Evolutionary conservation across 2,797 vertebrate species (phyloP).

Genomic region (Gallinago solitaria): DNA sequence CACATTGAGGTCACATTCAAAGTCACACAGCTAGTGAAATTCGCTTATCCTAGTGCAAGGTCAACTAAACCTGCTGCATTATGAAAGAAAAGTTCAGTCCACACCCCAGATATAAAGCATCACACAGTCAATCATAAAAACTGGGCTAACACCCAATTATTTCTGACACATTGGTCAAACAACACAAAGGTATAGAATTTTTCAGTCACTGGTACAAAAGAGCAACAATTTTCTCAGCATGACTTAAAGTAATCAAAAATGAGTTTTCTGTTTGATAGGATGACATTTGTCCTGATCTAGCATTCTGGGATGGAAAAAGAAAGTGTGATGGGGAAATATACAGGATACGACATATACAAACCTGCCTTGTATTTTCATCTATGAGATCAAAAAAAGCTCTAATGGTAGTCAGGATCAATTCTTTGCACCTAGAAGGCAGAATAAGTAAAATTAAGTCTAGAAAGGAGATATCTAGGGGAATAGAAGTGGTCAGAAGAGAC

Average conservation of each 20-base stretch:
- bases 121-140: not conserved
- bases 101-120: not conserved
- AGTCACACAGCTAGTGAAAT: not conserved
- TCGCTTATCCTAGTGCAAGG: not conserved
- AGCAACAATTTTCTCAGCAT: not conserved
- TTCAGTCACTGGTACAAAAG: not conserved
- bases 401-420: conserved; percentile 91
- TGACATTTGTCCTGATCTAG: not conserved
- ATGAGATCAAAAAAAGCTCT: conserved; percentile 94
- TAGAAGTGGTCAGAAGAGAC: not conserved
- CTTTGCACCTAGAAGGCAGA: conserved; percentile 89
- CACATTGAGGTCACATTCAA: not conserved
- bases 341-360: conserved; percentile 66
- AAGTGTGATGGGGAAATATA: not conserved
- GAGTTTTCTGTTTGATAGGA: not conserved
- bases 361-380: conserved; percentile 91
- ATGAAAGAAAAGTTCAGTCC: not conserved
- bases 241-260: not conserved
- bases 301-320: not conserved
- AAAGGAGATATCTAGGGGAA: not conserved
- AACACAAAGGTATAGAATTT: not conserved
- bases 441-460: not conserved
- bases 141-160: not conserved
- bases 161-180: not conserved
- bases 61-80: not conserved